Evolutionary conservation across 2,113 vertebrate genomes (phyloP), one percentile per base, ranked within the genome.

Genomic region (Ancistrus triradiatus): DNA sequence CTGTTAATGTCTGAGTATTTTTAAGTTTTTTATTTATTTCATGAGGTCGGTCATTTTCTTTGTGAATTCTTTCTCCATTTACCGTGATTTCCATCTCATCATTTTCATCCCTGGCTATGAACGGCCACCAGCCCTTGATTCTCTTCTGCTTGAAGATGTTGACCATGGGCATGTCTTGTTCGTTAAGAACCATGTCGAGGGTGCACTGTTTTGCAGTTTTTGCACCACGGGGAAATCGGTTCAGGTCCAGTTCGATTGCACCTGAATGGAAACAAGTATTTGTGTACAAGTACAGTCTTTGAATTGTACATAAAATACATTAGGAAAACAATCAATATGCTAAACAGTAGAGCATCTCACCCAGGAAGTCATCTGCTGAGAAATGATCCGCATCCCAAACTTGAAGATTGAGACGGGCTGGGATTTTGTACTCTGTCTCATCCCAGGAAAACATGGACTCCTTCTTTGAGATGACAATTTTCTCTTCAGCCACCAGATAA

Each of bases 381-480:
- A 99, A 99, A 81, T 98, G 95, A 80, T 99, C 96, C 0, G 95
- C 95, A 0, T 99, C 96, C 96, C 95, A 99, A 69, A 99, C 94
- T 85, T 98, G 96, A 70, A 98, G 62, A 1, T 95, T 98, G 77
- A 99, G 93, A 22, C 95, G 88, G 1, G 94, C 92, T 0, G 96
- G 96, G 74, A 98, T 98, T 82, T 98, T 98, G 80, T 99, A 98
- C 62, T 99, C 95, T 0, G 96, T 99, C 80, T 99, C 95, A 0
- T 99, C 96, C 96, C 96, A 99, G 69, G 96, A 98, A 81, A 99
- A 98, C 95, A 99, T 96, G 63, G 94, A 98, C 80, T 98, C 96
- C 63, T 98, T 99, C 86, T 95, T 98, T 28, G 96, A 98, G 82
- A 99, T 97, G 72, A 99, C 93, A 0, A 99, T 99, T 86, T 85